Evolutionary conservation across 2,888 invertebrate genomes (phyloP).

Genomic region (Cryptophagus acutangulus): DNA sequence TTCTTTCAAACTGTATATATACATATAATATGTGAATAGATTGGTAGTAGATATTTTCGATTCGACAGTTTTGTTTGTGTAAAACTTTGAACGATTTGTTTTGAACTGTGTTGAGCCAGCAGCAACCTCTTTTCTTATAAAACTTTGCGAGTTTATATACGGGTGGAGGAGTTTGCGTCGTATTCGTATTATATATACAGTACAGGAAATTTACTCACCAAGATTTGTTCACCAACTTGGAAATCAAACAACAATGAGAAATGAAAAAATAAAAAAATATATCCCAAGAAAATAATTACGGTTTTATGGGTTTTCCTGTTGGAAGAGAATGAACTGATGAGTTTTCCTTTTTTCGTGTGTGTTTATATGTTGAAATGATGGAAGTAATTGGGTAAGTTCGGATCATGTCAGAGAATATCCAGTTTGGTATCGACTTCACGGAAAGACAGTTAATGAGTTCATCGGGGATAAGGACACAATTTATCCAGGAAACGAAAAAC

Average conservation of each 20-base stretch:
- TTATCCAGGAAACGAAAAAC: constrained; percentile 24
- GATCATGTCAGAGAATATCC: constrained; percentile 4
- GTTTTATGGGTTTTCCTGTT: too few species aligned
- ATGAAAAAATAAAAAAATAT: too few species aligned
- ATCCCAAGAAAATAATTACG: too few species aligned
- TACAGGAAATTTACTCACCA: constrained; percentile 21
- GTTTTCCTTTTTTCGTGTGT: too few species aligned
- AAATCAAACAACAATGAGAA: constrained; percentile 10
- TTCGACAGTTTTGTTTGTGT: constrained; percentile 39
- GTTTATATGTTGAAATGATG: too few species aligned
- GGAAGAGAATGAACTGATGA: too few species aligned
- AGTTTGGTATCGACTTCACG: constrained; percentile 14
- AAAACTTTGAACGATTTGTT: constrained; percentile 41
- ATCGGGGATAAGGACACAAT: constrained; percentile 12
- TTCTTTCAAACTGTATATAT: constrained; percentile 27
- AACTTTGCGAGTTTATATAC: constrained; percentile 30
- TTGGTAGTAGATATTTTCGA: constrained; percentile 35
- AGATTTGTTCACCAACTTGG: constrained; percentile 23
- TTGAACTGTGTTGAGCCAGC: constrained; percentile 30
- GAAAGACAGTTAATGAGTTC: constrained; percentile 18
- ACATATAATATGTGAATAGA: constrained; percentile 31
- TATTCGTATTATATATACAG: constrained; percentile 11
- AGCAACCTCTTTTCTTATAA: constrained; percentile 25
- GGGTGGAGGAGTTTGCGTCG: constrained; percentile 15
- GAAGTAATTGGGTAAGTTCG: constrained; percentile 1